Base-by-base conservation (phyloP, 2,888 invertebrate genomes). In the Dorcus hopei region DNA sequence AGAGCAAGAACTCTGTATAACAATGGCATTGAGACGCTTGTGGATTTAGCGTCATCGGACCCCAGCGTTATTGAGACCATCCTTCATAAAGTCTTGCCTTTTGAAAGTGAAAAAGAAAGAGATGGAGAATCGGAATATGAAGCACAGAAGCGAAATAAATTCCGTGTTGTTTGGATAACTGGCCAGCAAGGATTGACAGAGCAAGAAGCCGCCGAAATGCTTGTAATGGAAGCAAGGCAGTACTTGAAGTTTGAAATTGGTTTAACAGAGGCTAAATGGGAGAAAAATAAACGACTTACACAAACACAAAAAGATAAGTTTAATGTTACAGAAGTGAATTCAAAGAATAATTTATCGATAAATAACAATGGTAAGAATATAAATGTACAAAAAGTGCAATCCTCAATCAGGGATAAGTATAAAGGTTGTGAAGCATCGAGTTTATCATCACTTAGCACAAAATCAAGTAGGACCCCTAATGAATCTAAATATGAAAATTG, bases 1-100 rank as follows among this genome's bases (percentile, higher is more conserved):
- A 84, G 92, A 65, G 97, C 97, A 1, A 83, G 97, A 69, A 86
- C 88, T 40, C 80, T 98, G 5, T 94, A 86, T 74, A 87, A 92
- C 77, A 85, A 86, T 23, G 95, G 94, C 0, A 87, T 92, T 64
- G 88, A 89, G 72, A 87, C 85, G 4, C 81, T 97, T 11, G 81
- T 90, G 2, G 87, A 89, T 66, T 80, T 98, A 53, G 97, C 97
- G 3, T 83, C 85, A 63, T 87, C 91, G 39, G 84, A 88, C 73
- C 79, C 83, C 1, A 80, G 84, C 56, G 80, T 82, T 2, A 82
- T 97, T 54, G 94, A 93, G 77, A 85, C 87, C 68, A 82, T 92
- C 49, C 81, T 98, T 8, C 84, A 86, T 60, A 89, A 88, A 74
- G 86, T 91, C 3, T 80, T 88, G 2, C 94, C 96, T 38, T 97